A percentile compares a stretch with the other conserved stretches of the same genome.
These are phyloP conservation scores for Imbricaverruca yamaguchii DNA, from an alignment of 2,888 invertebrate species.

Conservation along the genomic window DNA sequence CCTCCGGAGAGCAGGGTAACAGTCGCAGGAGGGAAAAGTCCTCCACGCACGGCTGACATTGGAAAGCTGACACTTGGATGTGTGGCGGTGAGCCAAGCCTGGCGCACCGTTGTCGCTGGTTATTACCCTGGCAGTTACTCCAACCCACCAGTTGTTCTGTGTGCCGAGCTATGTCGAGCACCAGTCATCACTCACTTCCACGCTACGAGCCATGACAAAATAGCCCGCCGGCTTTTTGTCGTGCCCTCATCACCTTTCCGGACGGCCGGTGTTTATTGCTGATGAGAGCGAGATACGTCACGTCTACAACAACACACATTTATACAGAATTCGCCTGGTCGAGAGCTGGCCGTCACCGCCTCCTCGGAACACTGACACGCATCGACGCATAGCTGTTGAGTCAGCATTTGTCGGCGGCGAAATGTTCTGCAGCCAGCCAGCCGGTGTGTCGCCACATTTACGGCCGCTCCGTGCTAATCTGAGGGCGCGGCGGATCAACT, in stretches of 20 bases:
- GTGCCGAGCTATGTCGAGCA: background rate
- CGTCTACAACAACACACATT: no score
- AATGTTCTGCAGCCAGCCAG: background rate
- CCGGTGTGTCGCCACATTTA: background rate
- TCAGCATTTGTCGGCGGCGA: no score
- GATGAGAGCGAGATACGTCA: background rate
- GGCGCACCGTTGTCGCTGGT: no score
- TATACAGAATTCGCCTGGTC: no score
- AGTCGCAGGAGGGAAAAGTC: no score
- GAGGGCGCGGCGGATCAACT: background rate
- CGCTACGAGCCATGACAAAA: background rate
- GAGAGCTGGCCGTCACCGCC: no score
- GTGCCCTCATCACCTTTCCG: background rate
- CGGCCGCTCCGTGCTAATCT: background rate
- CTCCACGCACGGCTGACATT: no score
- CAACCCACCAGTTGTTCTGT: background rate
- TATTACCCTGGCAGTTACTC: background rate
- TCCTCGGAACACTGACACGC: no score
- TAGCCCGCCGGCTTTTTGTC: background rate
- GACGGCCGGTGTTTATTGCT: background rate
- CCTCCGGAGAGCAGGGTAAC: no score
- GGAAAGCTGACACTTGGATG: no score
- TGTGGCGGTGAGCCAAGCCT: no score
- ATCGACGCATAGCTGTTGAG: no score
- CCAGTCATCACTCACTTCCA: background rate